Evolutionary conservation across 30 jellyfish, hydroid and myxozoan genomes (phyloP), one percentile per base, ranked within the genome.

Genomic region (Phacellophora camtschatica): DNA sequence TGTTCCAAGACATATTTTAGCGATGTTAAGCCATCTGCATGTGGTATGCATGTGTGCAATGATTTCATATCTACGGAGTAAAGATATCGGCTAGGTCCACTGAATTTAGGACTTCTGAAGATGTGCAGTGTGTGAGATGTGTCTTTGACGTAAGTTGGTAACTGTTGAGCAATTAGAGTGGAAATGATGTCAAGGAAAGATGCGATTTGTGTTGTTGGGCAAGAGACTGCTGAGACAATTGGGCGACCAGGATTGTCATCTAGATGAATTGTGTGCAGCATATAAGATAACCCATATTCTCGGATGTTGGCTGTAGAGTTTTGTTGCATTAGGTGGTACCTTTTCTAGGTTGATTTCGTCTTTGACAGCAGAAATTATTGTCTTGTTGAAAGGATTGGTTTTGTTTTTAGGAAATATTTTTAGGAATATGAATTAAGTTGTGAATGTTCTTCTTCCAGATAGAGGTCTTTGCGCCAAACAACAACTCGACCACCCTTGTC

Each of bases 401-500:
- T 57, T 57, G 31, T 65, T 59, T 30, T 34, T 65, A 25, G 8
- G n/a, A 11, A 12, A 15, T 30, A 9, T 45, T 59, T 11, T 1
- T 43, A 43, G 22, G 56, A 43, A 22, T 18, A 22, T 1, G 57
- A 43, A 43, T 43, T 43, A 43, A 65, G 79, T 16, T 42, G 79
- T 1, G 79, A 65, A 1, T 18, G 31, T 45, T 59, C 79, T 65
- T 65, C 79, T 15, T 32, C 33, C 9, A 65, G 13, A 16, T 65
- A 65, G 11, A 30, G 22, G 36, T 65, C 59, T 11, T 49, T 18
- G 12, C 59, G 41, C 79, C 79, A 65, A 48, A 70, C 70, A 49
- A 70, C 83, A 1, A 70, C 69, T 5, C 70, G 31, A 13, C 69
- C 83, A 5, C 83, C 83, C 27, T 70, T 1, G 25, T 70, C 83